Evolutionary conservation across 1,140 invertebrate genomes (phyloP), one percentile per base, ranked within the genome.

Genomic region (Drosophila nigromelanica): DNA sequence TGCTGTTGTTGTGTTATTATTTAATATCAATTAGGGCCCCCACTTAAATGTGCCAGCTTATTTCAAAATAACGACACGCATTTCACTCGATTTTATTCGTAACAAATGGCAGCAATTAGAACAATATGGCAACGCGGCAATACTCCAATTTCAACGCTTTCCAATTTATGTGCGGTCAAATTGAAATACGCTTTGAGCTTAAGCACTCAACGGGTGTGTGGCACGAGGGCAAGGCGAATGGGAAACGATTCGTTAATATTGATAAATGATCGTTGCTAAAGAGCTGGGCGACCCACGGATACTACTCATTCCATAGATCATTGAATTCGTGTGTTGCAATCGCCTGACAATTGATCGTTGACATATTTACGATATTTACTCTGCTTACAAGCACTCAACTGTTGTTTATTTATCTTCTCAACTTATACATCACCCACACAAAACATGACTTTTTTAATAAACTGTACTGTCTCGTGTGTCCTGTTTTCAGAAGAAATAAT

Each of bases 11-110:
- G 55, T 40, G 54, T 66, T 78, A 83, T 86, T 87, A 86, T 86
- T 86, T 86, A 86, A 86, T 86, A 86, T 86, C 82, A 86, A 86
- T 86, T 86, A 86, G 78, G 56, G 69, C 51, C 51, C 69, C 27
- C 40, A 51, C 64, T 61, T 40, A 60, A 76, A 66, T 77, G 42
- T 77, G 66, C 56, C 82, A 82, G 81, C 67, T 82, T 82, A 86
- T 82, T 86, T 86, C 83, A 82, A 86, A 86, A 86, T 82, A 86
- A 86, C 82, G 75, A 86, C 81, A 86, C 82, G 81, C 81, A 87
- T 81, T 87, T 82, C 63, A 78, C 58, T 87, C 75, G 47, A 67
- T 56, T 73, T 52, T 64, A 11, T 58, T 30, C 33, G 45, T 70
- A 87, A 86, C 81, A 86, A 86, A 86, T 86, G 81, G 72, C 78